phyloP scores from a whole-genome alignment of 2,888 invertebrate species.

The Dyspetes luteomarginatus region DNA sequence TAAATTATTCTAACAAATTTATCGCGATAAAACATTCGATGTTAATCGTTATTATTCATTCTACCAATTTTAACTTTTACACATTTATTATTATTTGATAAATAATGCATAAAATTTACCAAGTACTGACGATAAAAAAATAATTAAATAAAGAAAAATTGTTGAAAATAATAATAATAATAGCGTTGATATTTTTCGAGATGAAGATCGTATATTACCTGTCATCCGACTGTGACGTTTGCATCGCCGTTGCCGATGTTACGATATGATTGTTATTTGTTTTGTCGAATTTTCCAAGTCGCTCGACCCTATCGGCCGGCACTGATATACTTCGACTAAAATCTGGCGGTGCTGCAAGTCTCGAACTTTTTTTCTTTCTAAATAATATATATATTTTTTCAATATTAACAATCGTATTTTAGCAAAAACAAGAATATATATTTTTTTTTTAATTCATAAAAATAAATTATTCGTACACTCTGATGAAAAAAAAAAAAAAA shows the following conservation, averaged over 20 bases:
- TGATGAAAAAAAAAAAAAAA: conserved; percentile 8
- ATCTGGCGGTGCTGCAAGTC: conserved; percentile 88
- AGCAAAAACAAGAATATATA: no score
- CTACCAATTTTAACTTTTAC: no score
- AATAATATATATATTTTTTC: conserved; percentile 25
- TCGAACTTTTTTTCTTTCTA: conserved; percentile 90
- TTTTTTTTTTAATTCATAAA: not conserved
- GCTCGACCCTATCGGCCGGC: conserved; percentile 89
- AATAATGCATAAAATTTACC: no score
- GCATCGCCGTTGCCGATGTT: conserved; percentile 74
- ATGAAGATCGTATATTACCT: conserved; percentile 78
- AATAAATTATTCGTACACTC: no score
- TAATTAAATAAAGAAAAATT: no score
- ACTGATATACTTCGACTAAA: conserved; percentile 95
- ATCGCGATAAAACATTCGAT: no score
- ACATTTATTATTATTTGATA: no score
- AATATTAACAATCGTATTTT: no score
- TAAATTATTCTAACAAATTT: not conserved
- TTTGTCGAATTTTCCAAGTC: conserved; percentile 78
- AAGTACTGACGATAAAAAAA: no score
- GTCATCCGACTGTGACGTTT: conserved; percentile 83
- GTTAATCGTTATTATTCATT: no score
- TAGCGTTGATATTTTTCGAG: no score
- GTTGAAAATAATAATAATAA: no score
- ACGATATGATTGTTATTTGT: conserved; percentile 79